Evolutionary conservation across 2,113 vertebrate species (phyloP), one percentile per base, ranked within the genome.

Genomic region (Thamnaconus septentrionalis): DNA sequence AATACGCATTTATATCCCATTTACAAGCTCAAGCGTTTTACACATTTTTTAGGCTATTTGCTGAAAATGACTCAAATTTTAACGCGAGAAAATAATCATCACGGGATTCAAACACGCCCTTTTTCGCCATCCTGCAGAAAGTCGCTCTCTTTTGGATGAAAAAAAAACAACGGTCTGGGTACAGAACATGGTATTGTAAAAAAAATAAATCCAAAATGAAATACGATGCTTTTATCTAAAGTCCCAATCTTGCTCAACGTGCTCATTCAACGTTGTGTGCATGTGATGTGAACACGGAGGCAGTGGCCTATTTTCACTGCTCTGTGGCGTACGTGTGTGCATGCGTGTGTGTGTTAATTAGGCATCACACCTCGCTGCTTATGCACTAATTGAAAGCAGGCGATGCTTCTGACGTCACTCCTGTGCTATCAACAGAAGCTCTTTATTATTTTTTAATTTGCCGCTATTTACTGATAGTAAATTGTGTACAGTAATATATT

Each of bases 401-500:
- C 47, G 39, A 60, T 61, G 58, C 47, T 3, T 6, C 49, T 89
- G 85, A 87, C 80, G 80, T 87, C 87, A 84, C 45, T 12, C 41
- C 5, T 8, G 53, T 46, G 39, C 0, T 6, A 18, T 39, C 52
- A 6, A 9, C 43, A 7, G 6, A 8, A 9, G 47, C 18, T 31
- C 18, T 31, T 31, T 31, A 31, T 31, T 31, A 31, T 31, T 31
- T 1, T 31, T 1, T 31, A 31, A 31, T 31, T 49, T 49, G 48
- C n/a, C 8, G 9, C 48, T 49, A 10, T 49, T 49, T 3, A 49
- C 8, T 10, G 48, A 5, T 3, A 10, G 47, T 9, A 48, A 7
- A 48, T 31, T 31, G 18, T 31, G 18, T 31, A 31, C 18, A 31
- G 18, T 31, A 31, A 31, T 31, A 31, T 31, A 31, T 31, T 31